phyloP scores from a whole-genome alignment of 2,797 vertebrate species.

The Notoglanidium macrostoma region DNA sequence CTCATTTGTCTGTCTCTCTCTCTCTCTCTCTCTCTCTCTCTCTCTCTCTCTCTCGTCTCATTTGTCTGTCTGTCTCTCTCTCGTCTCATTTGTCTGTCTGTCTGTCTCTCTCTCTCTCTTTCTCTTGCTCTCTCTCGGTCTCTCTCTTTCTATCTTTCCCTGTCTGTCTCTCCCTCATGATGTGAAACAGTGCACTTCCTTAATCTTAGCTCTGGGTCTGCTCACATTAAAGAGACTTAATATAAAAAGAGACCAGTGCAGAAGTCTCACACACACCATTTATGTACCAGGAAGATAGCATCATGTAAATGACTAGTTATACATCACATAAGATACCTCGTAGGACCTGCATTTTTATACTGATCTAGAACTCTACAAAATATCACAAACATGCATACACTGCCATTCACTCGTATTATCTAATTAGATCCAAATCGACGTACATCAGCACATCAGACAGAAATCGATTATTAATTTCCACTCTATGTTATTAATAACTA shows the following conservation, averaged over 20 bases:
- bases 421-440: not conserved
- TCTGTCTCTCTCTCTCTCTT: not conserved
- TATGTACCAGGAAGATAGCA: conserved; percentile 2
- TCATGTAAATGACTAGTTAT: not conserved
- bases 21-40: not conserved
- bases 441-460: not conserved
- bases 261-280: not conserved
- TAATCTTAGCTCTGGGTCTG: conserved; percentile 57
- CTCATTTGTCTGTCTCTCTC: not conserved
- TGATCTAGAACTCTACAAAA: not conserved
- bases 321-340: not conserved
- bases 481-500: no score
- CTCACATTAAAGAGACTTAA: conserved; percentile 60
- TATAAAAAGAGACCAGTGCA: conserved; percentile 50
- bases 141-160: no score
- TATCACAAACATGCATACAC: not conserved
- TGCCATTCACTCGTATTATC: not conserved
- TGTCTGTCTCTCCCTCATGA: not conserved
- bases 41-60: not conserved
- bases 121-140: not conserved
- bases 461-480: not conserved
- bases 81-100: not conserved
- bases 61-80: not conserved
- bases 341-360: not conserved
- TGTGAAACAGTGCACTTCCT: conserved; percentile 52